These are phyloP conservation scores for Crotalus tigris DNA, from an alignment of 2,113 vertebrate genomes.

Conservation along the genomic window DNA sequence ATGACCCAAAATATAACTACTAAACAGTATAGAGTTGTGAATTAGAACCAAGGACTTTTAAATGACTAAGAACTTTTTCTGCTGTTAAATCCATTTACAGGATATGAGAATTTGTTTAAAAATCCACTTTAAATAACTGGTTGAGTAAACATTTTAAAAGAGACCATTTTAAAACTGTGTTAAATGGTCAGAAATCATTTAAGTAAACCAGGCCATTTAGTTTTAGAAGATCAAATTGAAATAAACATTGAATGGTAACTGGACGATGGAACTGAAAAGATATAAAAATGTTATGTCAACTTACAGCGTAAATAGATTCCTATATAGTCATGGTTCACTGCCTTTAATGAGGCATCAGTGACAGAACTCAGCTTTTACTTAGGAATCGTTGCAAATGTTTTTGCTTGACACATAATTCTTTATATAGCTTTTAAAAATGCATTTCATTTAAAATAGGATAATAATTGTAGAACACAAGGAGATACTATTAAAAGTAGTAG, in stretches of 20 bases:
- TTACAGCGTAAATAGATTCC: not conserved
- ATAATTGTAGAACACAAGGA: not conserved
- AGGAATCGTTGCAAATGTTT: slow-evolving; percentile 16
- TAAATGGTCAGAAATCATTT: not conserved
- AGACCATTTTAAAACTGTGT: slow-evolving; percentile 5
- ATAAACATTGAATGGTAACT: not conserved
- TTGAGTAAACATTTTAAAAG: slow-evolving; percentile 21
- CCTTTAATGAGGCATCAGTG: slow-evolving; percentile 12
- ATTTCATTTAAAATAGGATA: slow-evolving; percentile 21
- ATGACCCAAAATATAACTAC: not conserved
- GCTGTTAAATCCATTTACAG: slow-evolving; percentile 30
- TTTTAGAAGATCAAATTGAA: slow-evolving; percentile 14
- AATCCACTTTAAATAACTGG: slow-evolving; percentile 31
- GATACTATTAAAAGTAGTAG: not conserved
- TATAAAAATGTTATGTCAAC: not conserved
- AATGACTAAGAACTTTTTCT: not conserved
- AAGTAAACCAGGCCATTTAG: not conserved
- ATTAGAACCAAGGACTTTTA: slow-evolving; percentile 32
- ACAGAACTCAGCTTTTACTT: slow-evolving; percentile 4
- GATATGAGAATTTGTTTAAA: slow-evolving; percentile 30
- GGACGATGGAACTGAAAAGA: not conserved
- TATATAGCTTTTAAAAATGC: not conserved
- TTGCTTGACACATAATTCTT: slow-evolving; percentile 23
- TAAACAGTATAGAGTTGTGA: not conserved
- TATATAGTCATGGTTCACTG: not conserved